Percentiles rank a stretch among this genome's conserved stretches.
phyloP scores from a whole-genome alignment of 2,888 invertebrate genomes.

The Blomia tropicalis region DNA sequence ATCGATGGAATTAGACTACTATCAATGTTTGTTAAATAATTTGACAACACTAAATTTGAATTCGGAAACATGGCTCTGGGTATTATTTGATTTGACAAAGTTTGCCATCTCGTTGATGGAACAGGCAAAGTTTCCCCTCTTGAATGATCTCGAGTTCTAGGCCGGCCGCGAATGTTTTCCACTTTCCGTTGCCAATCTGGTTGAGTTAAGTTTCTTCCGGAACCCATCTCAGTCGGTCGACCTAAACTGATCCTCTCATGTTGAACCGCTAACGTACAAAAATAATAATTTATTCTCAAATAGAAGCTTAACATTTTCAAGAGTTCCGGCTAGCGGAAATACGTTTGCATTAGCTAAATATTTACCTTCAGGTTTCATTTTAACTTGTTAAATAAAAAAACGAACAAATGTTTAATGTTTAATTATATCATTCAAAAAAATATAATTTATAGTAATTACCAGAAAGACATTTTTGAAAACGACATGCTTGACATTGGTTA shows the following conservation, averaged over 20 bases:
- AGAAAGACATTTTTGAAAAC: conserved; percentile 72
- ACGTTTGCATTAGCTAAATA: conserved; percentile 22
- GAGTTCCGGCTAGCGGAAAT: too few relatives aligned
- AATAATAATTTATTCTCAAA: too few relatives aligned
- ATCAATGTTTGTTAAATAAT: too few relatives aligned
- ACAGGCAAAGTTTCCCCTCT: too few relatives aligned
- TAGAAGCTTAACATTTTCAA: too few relatives aligned
- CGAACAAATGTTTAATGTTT: neutral
- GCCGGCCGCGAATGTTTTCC: too few relatives aligned
- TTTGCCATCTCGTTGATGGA: too few relatives aligned
- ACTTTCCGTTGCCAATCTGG: too few relatives aligned
- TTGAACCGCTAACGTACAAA: conserved; percentile 26
- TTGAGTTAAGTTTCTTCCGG: neutral
- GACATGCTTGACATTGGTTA: conserved; percentile 86
- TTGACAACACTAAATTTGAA: too few relatives aligned
- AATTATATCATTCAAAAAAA: conserved; percentile 35
- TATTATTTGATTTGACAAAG: too few relatives aligned
- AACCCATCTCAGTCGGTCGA: neutral
- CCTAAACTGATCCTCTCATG: conserved; percentile 22
- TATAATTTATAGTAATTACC: conserved; percentile 87
- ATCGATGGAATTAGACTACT: neutral
- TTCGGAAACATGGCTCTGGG: too few relatives aligned
- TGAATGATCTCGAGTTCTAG: too few relatives aligned
- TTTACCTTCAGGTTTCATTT: conserved; percentile 86
- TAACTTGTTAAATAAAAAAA: conserved; percentile 44